Base-by-base conservation (phyloP, 2,113 vertebrate genomes). In the Scytalopus superciliaris region DNA sequence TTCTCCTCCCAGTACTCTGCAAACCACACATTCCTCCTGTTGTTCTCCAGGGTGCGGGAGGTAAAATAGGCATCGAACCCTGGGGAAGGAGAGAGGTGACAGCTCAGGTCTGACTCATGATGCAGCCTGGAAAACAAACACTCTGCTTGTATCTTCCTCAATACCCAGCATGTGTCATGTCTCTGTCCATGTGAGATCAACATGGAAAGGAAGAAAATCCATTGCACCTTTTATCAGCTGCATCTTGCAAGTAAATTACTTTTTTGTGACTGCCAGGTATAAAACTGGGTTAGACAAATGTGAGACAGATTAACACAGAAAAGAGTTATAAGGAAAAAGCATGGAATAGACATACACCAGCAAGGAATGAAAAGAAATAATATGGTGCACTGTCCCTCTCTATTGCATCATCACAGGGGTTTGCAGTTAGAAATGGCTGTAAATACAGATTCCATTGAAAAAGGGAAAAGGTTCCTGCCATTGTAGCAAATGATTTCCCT, bases 1-100 rank as follows among this genome's bases (percentile, higher is more conserved):
- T 99, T 99, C 96, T 99, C 99, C 94, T 99, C 99, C 99, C 99
- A 99, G 97, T 99, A 99, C 91, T 99, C 99, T 0, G 99, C 99
- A 77, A 99, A 99, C 99, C 99, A 99, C 6, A 99, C 99, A 10
- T 99, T 99, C 97, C 99, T 98, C 62, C 99, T 93, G 97, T 99
- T 99, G 97, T 99, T 99, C 96, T 99, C 99, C 94, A 99, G 97
- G 1, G 99, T 99, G 35, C 99, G 98, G 1, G 99, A 99, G 1
- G 97, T 99, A 90, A 99, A 99, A 63, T 99, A 99, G 28, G 97
- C 84, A 57, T 99, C 99, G 10, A 99, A 99, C 7, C 99, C 99
- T 99, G 94, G 79, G 39, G 64, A 79, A 28, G 77, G 74, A 80
- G 85, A 82, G 14, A 76, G 95, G 78, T 82, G 70, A 90, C 72